phyloP scores from a whole-genome alignment of 2,113 vertebrate genomes.

The Rhynchopsitta pachyrhyncha region DNA sequence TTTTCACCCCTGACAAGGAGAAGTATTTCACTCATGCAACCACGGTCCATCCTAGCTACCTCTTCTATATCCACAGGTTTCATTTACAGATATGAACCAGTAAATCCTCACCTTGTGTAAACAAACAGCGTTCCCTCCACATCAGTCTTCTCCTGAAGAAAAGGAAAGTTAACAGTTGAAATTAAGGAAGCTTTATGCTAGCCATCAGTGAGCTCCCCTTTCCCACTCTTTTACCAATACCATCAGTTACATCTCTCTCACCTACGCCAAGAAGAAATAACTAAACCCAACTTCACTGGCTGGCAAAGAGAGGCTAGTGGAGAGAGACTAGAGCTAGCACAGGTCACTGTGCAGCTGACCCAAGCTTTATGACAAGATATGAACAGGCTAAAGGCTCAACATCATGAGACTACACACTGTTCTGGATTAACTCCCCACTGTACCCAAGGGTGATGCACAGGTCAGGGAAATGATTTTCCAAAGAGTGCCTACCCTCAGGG shows the following conservation, averaged over 20 bases:
- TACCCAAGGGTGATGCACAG: rapidly evolving
- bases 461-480: not conserved
- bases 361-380: not conserved
- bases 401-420: rapidly evolving
- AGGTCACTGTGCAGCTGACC: not conserved
- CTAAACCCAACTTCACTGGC: not conserved
- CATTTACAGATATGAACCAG: not conserved
- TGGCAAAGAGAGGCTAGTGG: not conserved
- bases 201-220: not conserved
- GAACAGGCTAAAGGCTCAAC: not conserved
- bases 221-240: not conserved
- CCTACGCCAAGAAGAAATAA: not conserved
- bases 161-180: slow-evolving; percentile 20
- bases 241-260: not conserved
- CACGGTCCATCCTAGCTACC: not conserved
- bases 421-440: not conserved
- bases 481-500: rapidly evolving
- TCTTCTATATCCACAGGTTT: not conserved
- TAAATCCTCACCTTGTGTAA: slow-evolving; percentile 86
- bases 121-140: slow-evolving; percentile 96
- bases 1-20: not conserved
- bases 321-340: not conserved
- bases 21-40: not conserved
- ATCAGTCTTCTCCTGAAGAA: slow-evolving; percentile 91
- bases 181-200: not conserved